Conservation (phyloP, 2,888 invertebrate genomes). For the Aradus depressus region DNA sequence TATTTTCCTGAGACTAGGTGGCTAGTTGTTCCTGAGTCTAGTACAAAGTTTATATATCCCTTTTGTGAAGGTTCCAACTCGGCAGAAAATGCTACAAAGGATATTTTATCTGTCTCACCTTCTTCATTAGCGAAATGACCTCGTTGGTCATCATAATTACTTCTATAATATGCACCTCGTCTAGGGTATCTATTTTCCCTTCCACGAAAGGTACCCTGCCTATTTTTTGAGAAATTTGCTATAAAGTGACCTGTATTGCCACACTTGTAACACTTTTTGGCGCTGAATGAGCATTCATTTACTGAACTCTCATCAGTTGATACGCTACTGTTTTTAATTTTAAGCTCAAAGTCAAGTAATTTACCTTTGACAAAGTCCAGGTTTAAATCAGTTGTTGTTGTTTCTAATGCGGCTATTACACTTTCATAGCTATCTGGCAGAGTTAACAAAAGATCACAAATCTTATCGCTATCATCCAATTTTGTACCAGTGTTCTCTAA, state of each 20-base stretch:
- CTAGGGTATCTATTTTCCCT: neutral
- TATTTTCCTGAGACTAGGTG: conserved; percentile 5
- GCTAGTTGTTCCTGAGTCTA: conserved; percentile 14
- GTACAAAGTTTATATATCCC: no score
- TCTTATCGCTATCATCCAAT: conserved; percentile 17
- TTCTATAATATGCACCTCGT: no score
- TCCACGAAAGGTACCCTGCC: conserved; percentile 1
- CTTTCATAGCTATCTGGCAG: conserved; percentile 10
- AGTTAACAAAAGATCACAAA: conserved; percentile 19
- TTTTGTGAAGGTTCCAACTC: no score
- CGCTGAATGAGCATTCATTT: neutral
- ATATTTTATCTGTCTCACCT: no score
- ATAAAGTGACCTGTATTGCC: conserved; percentile 1
- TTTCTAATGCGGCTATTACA: conserved; percentile 22
- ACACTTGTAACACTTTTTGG: conserved; percentile 11
- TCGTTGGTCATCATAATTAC: no score
- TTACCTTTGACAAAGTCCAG: conserved; percentile 22
- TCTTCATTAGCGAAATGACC: no score
- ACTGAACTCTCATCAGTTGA: neutral
- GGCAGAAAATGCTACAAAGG: no score
- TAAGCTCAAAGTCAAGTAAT: conserved; percentile 12
- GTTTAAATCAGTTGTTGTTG: conserved; percentile 11
- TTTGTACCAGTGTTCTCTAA: conserved; percentile 13
- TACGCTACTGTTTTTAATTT: conserved; percentile 2
- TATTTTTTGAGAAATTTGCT: neutral